Evolutionary conservation across 2,888 invertebrate species (phyloP), one percentile per base, ranked within the genome.

Genomic region (Margaritifera margaritifera): DNA sequence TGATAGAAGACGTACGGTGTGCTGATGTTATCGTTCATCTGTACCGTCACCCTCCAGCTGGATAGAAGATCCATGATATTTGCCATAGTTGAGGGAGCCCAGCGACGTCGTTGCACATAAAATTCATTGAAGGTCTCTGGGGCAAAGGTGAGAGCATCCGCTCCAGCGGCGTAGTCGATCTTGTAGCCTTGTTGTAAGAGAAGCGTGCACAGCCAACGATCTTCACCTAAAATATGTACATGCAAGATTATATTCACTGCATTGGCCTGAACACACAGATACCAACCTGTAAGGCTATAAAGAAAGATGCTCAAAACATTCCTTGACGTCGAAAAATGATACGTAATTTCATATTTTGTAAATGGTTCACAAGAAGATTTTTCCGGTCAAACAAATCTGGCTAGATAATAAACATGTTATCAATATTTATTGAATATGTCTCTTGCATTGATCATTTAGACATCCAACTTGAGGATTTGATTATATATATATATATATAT

Each of bases 11-110:
- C 82, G 66, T 78, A 86, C 11, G 81, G 71, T 5, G 77, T 75
- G 63, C 82, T 83, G 68, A 86, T 86, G 75, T 84, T 84, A 58
- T 84, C 83, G 66, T 87, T 87, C 50, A 75, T 72, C 60, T 72
- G 73, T n/a, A 80, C 74, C 1, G 83, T 84, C 20, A 69, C 76
- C 25, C 71, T 68, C 79, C 81, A 83, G 8, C 79, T 79, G 3
- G 76, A 64, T 22, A 87, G 71, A 53, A 88, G 80, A 60, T 86
- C 86, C 24, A 87, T 76, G 56, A 86, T 82, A 71, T 88, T 88
- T 31, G 87, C 87, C 73, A 87, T 74, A 6, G 87, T 87, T 2
- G 87, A 87, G 4, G 88, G 87, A 20, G 84, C 80, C 87, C 88
- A 88, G 20, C 87, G 79, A 42, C 86, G 69, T 51, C 88, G 67